Evolutionary conservation across 2,888 invertebrate genomes (phyloP).

Genomic region (Bhutanitis thaidina): DNA sequence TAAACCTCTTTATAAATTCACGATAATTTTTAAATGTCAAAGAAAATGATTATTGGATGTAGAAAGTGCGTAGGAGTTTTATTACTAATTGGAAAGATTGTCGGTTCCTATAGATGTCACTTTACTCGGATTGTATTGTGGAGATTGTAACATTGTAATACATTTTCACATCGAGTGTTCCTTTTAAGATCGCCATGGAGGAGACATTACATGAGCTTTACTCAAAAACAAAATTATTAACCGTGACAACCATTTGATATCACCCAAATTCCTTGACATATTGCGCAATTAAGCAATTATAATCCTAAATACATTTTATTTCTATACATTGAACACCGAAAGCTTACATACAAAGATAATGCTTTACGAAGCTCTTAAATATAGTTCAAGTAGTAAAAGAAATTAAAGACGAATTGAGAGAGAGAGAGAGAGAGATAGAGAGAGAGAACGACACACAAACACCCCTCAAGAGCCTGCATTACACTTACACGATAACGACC

Average conservation of each 20-base stretch:
- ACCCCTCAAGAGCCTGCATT: conserved; percentile 53
- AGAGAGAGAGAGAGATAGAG: conserved; percentile 72
- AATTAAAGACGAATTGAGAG: conserved; percentile 51
- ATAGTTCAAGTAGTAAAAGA: conserved; percentile 36
- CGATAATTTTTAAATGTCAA: conserved; percentile 43
- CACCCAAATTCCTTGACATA: conserved; percentile 74
- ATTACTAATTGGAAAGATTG: conserved; percentile 9
- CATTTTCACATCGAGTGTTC: neutral
- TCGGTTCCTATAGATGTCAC: neutral
- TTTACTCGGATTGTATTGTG: conserved; percentile 7
- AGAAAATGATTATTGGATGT: conserved; percentile 26
- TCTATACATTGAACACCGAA: conserved; percentile 70
- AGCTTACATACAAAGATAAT: conserved; percentile 56
- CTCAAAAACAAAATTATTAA: conserved; percentile 23
- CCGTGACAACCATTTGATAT: conserved; percentile 64
- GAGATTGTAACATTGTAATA: neutral
- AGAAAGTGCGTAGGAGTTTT: neutral
- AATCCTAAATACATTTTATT: conserved; percentile 34
- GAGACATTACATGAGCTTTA: conserved; percentile 14
- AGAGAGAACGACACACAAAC: conserved; percentile 70
- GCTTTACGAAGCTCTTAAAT: conserved; percentile 46
- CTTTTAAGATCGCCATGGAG: conserved; percentile 3
- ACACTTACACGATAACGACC: conserved; percentile 44
- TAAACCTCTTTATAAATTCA: conserved; percentile 77
- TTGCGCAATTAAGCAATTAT: conserved; percentile 59